These are phyloP conservation scores for Chloebia gouldiae DNA, from an alignment of 2,113 vertebrate genomes.

Conservation along the genomic window DNA sequence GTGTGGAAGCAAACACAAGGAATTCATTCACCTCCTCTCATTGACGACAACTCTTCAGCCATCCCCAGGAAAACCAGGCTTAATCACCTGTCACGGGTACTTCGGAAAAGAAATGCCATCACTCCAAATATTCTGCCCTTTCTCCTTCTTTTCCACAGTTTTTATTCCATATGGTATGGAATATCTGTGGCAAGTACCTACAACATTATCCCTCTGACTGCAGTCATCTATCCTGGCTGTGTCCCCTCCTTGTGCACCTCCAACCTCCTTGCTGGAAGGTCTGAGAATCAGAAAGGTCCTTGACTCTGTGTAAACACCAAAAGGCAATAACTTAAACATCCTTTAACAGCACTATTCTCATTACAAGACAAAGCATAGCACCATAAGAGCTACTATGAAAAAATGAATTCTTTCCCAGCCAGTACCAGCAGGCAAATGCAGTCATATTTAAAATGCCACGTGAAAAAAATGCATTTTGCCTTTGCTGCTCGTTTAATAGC, in stretches of 20 bases:
- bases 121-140: not conserved
- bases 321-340: not conserved
- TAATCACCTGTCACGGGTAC: fast-evolving
- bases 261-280: fast-evolving
- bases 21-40: not conserved
- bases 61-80: not conserved
- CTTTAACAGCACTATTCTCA: not conserved
- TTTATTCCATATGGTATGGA: not conserved
- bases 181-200: no score
- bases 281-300: not conserved
- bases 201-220: not conserved
- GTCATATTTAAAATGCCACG: not conserved
- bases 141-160: not conserved
- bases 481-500: not conserved
- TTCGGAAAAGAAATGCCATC: fast-evolving
- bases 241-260: not conserved
- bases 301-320: not conserved
- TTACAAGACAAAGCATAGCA: not conserved
- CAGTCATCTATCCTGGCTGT: not conserved
- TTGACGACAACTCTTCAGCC: fast-evolving
- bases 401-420: not conserved
- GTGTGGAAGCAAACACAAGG: not conserved
- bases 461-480: not conserved
- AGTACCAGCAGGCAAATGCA: not conserved
- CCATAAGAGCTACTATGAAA: not conserved